Percentiles rank a stretch among this genome's conserved stretches.
Conservation (phyloP, 2,113 vertebrate genomes). For the Turnix velox region DNA sequence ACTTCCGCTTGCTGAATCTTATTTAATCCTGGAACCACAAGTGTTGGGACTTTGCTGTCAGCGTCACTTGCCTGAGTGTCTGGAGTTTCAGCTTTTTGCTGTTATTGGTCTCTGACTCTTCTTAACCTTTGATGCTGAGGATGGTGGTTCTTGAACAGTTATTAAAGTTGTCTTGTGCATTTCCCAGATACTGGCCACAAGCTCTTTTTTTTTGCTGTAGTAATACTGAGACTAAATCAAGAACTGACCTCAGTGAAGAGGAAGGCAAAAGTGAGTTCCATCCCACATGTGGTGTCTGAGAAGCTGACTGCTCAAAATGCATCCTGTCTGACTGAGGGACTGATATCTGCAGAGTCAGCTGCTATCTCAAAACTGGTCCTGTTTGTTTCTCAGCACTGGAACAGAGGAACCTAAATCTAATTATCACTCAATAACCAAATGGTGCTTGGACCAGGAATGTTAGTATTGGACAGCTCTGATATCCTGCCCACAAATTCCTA, state of each 20-base stretch:
- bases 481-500: background rate
- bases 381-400: background rate
- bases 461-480: background rate
- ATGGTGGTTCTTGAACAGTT: background rate
- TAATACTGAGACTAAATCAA: background rate
- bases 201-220: background rate
- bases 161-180: background rate
- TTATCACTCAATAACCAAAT: background rate
- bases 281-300: background rate
- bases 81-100: background rate
- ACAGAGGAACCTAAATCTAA: background rate
- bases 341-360: background rate
- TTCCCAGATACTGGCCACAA: background rate
- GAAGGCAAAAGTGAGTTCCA: background rate
- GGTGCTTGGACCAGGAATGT: background rate
- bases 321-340: background rate
- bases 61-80: background rate
- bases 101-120: background rate
- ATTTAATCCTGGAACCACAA: background rate
- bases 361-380: background rate
- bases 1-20: slow-evolving; percentile 30
- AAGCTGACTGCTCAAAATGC: background rate
- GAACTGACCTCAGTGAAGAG: background rate
- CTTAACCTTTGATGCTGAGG: background rate
- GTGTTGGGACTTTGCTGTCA: background rate